Percentiles rank a stretch among this genome's conserved stretches.
Evolutionary conservation across 2,888 invertebrate species (phyloP).

Genomic region (Agapostemon virescens): DNA sequence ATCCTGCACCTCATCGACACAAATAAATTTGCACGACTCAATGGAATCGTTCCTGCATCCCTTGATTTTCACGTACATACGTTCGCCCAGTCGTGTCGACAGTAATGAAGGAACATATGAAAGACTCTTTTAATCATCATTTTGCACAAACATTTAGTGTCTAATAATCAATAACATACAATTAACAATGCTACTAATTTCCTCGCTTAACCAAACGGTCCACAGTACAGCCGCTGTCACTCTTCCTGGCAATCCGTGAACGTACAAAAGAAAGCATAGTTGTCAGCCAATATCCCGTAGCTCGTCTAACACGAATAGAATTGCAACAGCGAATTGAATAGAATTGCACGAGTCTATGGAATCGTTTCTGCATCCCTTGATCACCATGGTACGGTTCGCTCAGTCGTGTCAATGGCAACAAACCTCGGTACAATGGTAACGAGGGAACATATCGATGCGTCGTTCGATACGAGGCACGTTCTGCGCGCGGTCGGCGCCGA

Average conservation of each 20-base stretch:
- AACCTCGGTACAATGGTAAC: too few relatives aligned
- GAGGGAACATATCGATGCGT: conserved; percentile 14
- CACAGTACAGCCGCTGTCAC: too few relatives aligned
- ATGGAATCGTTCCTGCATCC: too few relatives aligned
- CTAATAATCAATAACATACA: background rate
- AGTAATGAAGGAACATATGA: too few relatives aligned
- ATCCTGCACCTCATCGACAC: too few relatives aligned
- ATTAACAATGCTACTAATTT: background rate
- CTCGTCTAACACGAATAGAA: background rate
- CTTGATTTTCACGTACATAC: too few relatives aligned
- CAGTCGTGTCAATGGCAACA: conserved; percentile 16
- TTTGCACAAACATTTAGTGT: background rate
- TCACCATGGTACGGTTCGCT: background rate
- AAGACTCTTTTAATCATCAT: too few relatives aligned
- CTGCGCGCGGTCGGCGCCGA: conserved; percentile 42
- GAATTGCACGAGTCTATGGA: background rate
- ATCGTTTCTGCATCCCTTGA: background rate
- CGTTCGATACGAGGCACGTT: conserved; percentile 38
- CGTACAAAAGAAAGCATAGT: background rate
- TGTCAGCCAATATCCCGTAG: background rate
- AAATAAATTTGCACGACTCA: too few relatives aligned
- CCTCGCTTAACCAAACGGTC: too few relatives aligned
- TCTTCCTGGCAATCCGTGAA: too few relatives aligned
- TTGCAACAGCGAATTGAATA: background rate
- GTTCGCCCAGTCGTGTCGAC: too few relatives aligned